Base-by-base conservation (phyloP, 2,113 vertebrate species). In the Montifringilla adamsi region DNA sequence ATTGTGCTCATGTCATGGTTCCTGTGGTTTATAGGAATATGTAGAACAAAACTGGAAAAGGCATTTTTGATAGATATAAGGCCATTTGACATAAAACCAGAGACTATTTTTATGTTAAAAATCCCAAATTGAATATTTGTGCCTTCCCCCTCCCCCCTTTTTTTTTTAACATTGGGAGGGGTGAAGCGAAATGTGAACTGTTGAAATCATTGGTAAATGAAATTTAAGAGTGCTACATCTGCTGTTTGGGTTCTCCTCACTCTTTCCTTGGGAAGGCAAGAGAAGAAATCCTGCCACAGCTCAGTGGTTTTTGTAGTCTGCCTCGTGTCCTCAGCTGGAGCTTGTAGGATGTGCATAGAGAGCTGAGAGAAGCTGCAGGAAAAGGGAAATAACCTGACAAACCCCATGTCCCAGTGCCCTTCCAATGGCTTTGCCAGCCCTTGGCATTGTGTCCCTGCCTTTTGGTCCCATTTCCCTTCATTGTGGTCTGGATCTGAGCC, bases 81-180 rank as follows among this genome's bases (percentile, higher is more conserved):
- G 44, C 41, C 1, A 1, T 41, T 15, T 69, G 64, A 37, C 5
- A 5, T 44, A 16, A 19, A 66, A 5, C 1, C 10, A 44, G 49
- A 20, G 14, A 26, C 19, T 55, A 8, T 41, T 69, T 82, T 49
- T 26, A 11, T 30, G 21, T 47, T 55, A 19, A 59, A 53, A 53
- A 28, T 0, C 3, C 2, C 4, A 16, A 9, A 31, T 1, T 15
- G 17, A 44, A 33, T 44, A 19, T 35, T 47, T 70, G 3, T 62
- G 3, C 11, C 3, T 6, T 2, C 2, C 5, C 0, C 1, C 7
- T n/a, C n/a, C 1, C 3, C 3, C 6, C 5, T 3, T 6, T 82
- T 33, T 15, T 24, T n/a, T 33, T 37, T 13, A 1, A 9, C 3
- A 7, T 18, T 87, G 35, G 37, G 21, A 30, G 15, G 5, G 35